Evolutionary conservation across 2,888 invertebrate species (phyloP), one percentile per base, ranked within the genome.

Genomic region (Linnaemya tessellans): DNA sequence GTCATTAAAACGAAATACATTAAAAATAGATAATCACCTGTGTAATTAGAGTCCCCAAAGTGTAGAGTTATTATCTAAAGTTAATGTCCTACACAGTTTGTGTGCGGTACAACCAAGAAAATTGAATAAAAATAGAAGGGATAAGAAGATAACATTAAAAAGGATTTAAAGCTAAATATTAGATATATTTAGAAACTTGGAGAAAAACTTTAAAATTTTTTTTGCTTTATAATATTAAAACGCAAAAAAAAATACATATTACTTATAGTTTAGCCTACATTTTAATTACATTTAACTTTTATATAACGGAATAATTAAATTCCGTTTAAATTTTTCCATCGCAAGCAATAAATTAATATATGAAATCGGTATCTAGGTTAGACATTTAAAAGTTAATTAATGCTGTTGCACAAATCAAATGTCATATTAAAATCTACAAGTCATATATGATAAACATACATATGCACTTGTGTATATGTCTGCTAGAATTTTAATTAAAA

Each of bases 11-110:
- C 71, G 46, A 71, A 85, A 80, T 79, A 82, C 85, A 85, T 82
- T 85, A 85, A 82, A 85, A 82, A 80, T 82, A 85, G 82, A 85
- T 85, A 85, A 85, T 85, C 81, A 79, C 84, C 79, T 71, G 84
- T 85, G 82, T 85, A 85, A 85, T 85, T 85, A 85, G 80, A 60
- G 85, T 85, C 85, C 54, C 82, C 75, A 54, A 80, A 71, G 82
- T 80, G 67, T 78, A 15, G 46, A 70, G 78, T 68, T 81, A 81
- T 70, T 74, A 64, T 79, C 68, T 70, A 51, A 56, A 79, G 58
- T 58, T 35, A 35, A 68, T 62, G 15, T 62, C 22, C 43, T n/a
- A 56, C 10, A 54, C 13, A 60, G 49, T 30, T 71, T 38, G 71
- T 46, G 11, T 35, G n/a, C 70, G 10, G 11, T 8, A 13, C 18